Base-by-base conservation (phyloP, 23 tunicate species). In the Ascidia mentula region DNA sequence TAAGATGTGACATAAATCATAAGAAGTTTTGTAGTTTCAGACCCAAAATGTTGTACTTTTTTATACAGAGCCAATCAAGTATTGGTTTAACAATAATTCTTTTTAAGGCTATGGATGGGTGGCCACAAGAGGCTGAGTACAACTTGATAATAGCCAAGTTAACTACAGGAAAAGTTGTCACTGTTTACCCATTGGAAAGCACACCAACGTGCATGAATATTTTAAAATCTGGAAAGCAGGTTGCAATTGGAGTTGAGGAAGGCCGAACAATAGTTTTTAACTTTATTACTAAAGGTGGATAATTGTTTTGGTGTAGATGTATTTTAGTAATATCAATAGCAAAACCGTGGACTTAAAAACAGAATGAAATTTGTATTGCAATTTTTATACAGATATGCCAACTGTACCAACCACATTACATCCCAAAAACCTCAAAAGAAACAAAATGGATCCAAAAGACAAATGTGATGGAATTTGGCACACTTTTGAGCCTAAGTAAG, bases 101-200 rank as follows among this genome's bases (percentile, higher is more conserved):
- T n/a, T n/a, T n/a, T n/a, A 26, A 53, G 65, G 24, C 7, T 28
- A 20, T 5, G 22, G 65, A 53, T 53, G 65, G 65, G 1, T 3
- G 22, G 24, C 65, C 0, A 0, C 26, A 20, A 53, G 84, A 71
- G 2, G 76, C 65, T 1, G 17, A 53, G 32, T 76, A 75, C 61
- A 37, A 76, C 33, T 65, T 83, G 65, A 76, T 61, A 6, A 38
- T 76, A 8, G 34, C 60, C 0, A 60, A 76, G 15, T 9, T 76
- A 34, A 31, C 65, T 30, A 69, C 72, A 18, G 65, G 39, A 36
- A 46, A 65, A 31, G 37, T 40, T 0, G 9, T 65, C 5, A 35
- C 45, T 30, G 76, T 75, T 15, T 83, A 83, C 60, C 87, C 87
- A 31, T 60, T 83, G 37, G 87, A 83, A 53, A 69, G 87, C 75